Percentiles rank a stretch among this genome's conserved stretches.
These are phyloP conservation scores for Amphimedon queenslandica DNA, from an alignment of 37 sponge, comb jelly and placozoan genomes.

Conservation along the genomic window DNA sequence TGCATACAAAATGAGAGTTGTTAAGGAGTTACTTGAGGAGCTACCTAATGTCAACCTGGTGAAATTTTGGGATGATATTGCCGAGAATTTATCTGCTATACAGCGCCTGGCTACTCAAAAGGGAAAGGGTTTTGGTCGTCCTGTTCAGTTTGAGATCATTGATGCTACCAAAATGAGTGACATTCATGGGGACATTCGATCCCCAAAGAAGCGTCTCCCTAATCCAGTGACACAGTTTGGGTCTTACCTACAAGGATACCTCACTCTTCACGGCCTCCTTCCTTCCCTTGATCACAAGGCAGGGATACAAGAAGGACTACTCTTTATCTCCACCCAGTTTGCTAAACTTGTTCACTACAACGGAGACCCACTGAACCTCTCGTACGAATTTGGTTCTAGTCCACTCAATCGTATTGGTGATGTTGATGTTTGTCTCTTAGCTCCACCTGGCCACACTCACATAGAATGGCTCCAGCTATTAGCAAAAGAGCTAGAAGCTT, in stretches of 20 bases:
- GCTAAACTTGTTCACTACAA: conserved; percentile 26
- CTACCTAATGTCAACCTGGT: conserved; percentile 35
- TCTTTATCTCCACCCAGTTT: conserved; percentile 58
- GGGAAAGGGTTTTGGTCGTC: not conserved
- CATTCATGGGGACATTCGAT: not conserved
- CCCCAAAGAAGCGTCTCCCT: not conserved
- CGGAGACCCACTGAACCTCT: conserved; percentile 51
- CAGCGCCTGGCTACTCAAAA: conserved; percentile 19
- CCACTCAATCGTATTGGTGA: conserved; percentile 63
- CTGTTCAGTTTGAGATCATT: conserved; percentile 61
- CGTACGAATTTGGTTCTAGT: conserved; percentile 69
- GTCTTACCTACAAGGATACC: conserved; percentile 23
- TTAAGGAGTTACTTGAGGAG: conserved; percentile 43
- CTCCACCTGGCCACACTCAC: conserved; percentile 37
- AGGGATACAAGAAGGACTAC: conserved; percentile 54
- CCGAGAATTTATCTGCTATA: conserved; percentile 58
- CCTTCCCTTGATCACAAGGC: conserved; percentile 23
- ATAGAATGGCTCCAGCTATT: conserved; percentile 54
- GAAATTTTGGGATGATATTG: conserved; percentile 79
- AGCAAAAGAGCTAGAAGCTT: conserved; percentile 22
- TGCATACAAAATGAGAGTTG: conserved; percentile 46
- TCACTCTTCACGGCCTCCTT: conserved; percentile 34
- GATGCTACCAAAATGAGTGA: conserved; percentile 41
- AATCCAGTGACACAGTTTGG: not conserved
- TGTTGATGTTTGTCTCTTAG: conserved; percentile 74